Evolutionary conservation across 2,113 vertebrate species (phyloP), one percentile per base, ranked within the genome.

Genomic region (Thunnus maccoyii): DNA sequence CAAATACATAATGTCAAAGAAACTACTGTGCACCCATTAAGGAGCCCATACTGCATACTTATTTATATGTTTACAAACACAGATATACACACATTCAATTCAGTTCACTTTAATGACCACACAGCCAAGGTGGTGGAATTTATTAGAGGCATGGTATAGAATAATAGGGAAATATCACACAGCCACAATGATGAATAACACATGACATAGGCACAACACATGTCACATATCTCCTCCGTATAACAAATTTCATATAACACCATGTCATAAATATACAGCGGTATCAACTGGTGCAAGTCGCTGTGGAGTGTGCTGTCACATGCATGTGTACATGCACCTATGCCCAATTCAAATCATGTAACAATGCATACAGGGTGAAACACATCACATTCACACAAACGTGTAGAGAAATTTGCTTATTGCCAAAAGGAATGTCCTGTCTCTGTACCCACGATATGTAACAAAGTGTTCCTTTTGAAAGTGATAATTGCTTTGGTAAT

Each of bases 391-490:
- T 5, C 50, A 58, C 16, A 11, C 55, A 55, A 12, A 18, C 17
- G 10, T 32, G 27, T 2, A 5, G 22, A 52, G 11, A n/a, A 65
- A 66, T 65, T 5, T 22, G 22, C 1, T 27, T 41, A 1, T 1
- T 56, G 56, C 60, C 61, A 46, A 50, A 41, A 44, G n/a, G 8
- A 73, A 46, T 20, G 50, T 51, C 48, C 14, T 52, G 11, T 55
- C 54, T 66, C 50, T 52, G 3, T n/a, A 7, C 62, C 27, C 18
- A 57, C 12, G 27, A 30, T 67, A 10, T 36, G 51, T 36, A 72
- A 30, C 78, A 55, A 65, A 46, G 48, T 57, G 44, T 73, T 83
- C 58, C 36, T 55, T 87, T 64, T 84, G 67, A 88, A 54, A 84
- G 32, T 56, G 66, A 77, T 76, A 78, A 89, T 79, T 68, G 27